These are phyloP conservation scores for Pachyramphus minor DNA, from an alignment of 2,113 vertebrate genomes.

Conservation along the genomic window DNA sequence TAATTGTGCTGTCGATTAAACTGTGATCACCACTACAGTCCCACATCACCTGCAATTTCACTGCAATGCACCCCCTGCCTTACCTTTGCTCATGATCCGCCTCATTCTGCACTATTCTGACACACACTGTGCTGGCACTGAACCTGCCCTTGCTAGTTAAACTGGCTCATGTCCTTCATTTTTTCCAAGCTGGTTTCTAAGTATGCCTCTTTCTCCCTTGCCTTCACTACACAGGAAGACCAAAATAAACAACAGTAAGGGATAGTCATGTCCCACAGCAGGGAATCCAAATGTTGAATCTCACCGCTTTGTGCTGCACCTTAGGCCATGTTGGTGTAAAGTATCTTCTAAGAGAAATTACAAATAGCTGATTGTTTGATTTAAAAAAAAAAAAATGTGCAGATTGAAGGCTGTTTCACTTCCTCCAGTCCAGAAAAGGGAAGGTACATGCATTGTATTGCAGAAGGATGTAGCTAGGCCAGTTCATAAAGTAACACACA, in stretches of 20 bases:
- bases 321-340: not conserved
- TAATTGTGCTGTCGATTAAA: not conserved
- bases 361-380: not conserved
- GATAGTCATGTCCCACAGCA: too few species aligned
- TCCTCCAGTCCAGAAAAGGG: not conserved
- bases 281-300: not conserved
- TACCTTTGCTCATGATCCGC: not conserved
- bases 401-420: not conserved
- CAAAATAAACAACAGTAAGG: not conserved
- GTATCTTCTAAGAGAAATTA: not conserved
- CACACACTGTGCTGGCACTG: fast-evolving
- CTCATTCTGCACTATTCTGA: not conserved
- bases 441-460: not conserved
- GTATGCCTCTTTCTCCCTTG: not conserved
- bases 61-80: not conserved
- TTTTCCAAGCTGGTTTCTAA: not conserved
- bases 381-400: not conserved
- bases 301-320: not conserved
- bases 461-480: not conserved
- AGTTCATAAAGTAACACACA: not conserved
- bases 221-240: not conserved
- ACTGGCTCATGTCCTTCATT: not conserved
- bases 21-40: not conserved
- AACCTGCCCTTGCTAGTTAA: not conserved
- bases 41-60: not conserved